Evolutionary conservation across 2,113 vertebrate species (phyloP).

Genomic region (Eulemur macaco): DNA sequence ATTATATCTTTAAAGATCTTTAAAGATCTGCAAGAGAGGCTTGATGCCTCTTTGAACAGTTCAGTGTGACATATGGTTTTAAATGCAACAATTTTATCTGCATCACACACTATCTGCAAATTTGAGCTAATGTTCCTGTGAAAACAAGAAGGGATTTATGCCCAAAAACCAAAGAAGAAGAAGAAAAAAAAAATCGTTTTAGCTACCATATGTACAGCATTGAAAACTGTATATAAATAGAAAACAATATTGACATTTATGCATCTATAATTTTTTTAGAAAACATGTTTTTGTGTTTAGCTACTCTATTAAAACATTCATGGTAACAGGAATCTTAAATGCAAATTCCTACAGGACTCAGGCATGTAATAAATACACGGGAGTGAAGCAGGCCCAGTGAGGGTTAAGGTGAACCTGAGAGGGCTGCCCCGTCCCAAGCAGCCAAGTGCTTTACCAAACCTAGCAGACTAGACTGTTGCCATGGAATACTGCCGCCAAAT

Average conservation of each 20-base stretch:
- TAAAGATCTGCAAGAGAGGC: conserved; percentile 48
- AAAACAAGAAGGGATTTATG: conserved; percentile 84
- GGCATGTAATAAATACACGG: background rate
- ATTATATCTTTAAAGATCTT: conserved; percentile 82
- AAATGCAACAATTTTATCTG: conserved; percentile 81
- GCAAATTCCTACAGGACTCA: background rate
- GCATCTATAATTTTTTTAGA: conserved; percentile 40
- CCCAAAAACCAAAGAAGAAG: conserved; percentile 78
- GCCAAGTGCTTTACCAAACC: background rate
- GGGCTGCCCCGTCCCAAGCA: background rate
- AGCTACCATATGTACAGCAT: conserved; percentile 69
- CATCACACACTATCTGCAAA: conserved; percentile 79
- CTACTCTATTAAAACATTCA: background rate
- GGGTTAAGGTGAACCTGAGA: background rate
- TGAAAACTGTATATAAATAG: conserved; percentile 65
- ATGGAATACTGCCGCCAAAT: background rate
- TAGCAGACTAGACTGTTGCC: background rate
- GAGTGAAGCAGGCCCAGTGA: background rate
- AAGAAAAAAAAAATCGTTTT: conserved; percentile 70
- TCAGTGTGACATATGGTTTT: conserved; percentile 86
- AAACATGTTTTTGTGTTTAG: conserved; percentile 27
- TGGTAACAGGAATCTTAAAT: background rate
- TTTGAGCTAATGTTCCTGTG: conserved; percentile 84
- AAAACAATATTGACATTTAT: conserved; percentile 72
- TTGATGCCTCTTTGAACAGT: conserved; percentile 80